Evolutionary conservation across 2,113 vertebrate species (phyloP), one percentile per base, ranked within the genome.

Genomic region (Paracanthobrama guichenoti): DNA sequence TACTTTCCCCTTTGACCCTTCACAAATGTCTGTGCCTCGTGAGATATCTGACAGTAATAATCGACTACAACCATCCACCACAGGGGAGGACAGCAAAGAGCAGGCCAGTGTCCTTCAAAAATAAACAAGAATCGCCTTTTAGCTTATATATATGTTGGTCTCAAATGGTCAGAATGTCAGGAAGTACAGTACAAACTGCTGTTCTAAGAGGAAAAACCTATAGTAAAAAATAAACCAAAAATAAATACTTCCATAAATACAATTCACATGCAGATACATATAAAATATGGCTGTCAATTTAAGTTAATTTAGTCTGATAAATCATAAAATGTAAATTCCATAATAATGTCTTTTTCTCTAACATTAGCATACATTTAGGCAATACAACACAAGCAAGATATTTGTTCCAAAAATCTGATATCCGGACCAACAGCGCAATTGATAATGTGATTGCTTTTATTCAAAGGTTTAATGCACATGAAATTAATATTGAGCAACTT

Each of bases 41-140:
- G 86, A 86, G 89, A 89, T 88, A 90, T 88, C 83, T 66, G 86
- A 62, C 57, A 72, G 84, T 89, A 90, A 91, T 80, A 80, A 66
- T 60, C 1, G 88, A 87, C 79, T 44, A 42, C 46, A 55, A 42
- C 50, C 60, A 44, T 67, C 8, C 53, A 22, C 57, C n/a, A 24
- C 62, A 53, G 74, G 57, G 71, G 81, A 66, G 39, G 8, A 60
- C 39, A 50, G 74, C 85, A 80, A 79, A 88, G 91, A 79, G 62
- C 72, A 89, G 74, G 26, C 84, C 55, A 75, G 66, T 84, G 79
- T 84, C 72, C 88, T 85, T 86, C 84, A 90, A 87, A 87, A 77
- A 85, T 62, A 62, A 83, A 50, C 39, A 50, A 57, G 48, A 67
- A 86, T 55, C 77, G 44, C 71, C 46, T 82, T 86, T 35, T 82